A percentile compares a stretch with the other conserved stretches of the same genome.
phyloP scores from a whole-genome alignment of 2,888 invertebrate species.

The Apoda limacodes region DNA sequence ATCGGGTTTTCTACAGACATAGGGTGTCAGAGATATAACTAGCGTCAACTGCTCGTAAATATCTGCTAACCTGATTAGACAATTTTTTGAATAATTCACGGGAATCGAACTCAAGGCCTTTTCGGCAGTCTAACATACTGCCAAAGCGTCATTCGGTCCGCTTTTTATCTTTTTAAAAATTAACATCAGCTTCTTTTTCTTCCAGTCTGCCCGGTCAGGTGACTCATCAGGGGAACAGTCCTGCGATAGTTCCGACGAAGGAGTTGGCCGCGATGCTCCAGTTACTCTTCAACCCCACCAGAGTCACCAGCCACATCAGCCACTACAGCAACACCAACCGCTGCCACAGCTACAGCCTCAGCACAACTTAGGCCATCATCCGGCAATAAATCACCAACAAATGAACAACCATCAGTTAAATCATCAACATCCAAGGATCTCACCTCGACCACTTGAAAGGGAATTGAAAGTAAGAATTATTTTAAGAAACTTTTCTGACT shows the following conservation, averaged over 20 bases:
- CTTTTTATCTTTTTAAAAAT: no score
- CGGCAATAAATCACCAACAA: constrained; percentile 24
- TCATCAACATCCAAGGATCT: constrained; percentile 46
- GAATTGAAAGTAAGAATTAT: constrained; percentile 51
- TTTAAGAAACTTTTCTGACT: no score
- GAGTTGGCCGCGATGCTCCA: constrained; percentile 54
- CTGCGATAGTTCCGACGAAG: constrained; percentile 61
- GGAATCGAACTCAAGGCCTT: no score
- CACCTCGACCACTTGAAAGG: constrained; percentile 49
- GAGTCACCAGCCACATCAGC: constrained; percentile 24
- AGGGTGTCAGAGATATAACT: no score
- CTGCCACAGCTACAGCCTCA: constrained; percentile 25
- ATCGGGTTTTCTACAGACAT: no score
- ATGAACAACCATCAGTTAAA: constrained; percentile 37
- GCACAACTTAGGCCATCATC: constrained; percentile 39
- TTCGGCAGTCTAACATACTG: no score
- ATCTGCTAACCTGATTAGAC: no score
- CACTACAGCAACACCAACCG: constrained; percentile 24
- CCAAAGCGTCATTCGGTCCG: no score
- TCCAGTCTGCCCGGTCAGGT: constrained; percentile 56
- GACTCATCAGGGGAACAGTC: constrained; percentile 61
- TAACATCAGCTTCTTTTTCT: constrained; percentile 20
- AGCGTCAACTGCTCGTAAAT: no score
- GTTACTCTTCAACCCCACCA: constrained; percentile 27
- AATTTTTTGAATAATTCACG: no score